A percentile compares a stretch with the other conserved stretches of the same genome.
phyloP scores from a whole-genome alignment of 2,113 vertebrate species.

The Hoplias malabaricus region DNA sequence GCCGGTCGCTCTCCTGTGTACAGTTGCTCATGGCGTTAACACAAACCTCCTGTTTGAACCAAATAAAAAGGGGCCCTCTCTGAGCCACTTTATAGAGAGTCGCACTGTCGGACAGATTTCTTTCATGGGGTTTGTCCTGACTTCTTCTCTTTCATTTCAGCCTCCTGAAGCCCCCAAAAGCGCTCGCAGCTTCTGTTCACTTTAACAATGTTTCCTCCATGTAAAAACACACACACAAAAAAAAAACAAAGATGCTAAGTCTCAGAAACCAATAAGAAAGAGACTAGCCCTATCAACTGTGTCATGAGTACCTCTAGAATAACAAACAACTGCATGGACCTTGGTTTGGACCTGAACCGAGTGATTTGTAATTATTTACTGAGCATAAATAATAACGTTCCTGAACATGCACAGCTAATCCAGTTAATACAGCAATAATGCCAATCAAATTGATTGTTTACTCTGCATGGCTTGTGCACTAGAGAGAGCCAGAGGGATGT shows the following conservation, averaged over 20 bases:
- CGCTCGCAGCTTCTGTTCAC: not conserved
- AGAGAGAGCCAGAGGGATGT: too few species aligned
- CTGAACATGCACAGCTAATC: too few species aligned
- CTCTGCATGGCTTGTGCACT: too few species aligned
- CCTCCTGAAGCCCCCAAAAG: conserved; percentile 13
- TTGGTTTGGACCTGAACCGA: too few species aligned
- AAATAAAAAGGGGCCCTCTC: conserved; percentile 56
- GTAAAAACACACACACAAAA: not conserved
- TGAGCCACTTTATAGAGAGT: conserved; percentile 42
- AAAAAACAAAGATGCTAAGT: not conserved
- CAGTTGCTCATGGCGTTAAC: conserved; percentile 52
- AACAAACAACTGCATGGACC: too few species aligned
- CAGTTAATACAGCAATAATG: too few species aligned
- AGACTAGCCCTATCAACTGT: too few species aligned
- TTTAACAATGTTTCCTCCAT: not conserved
- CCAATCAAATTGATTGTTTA: too few species aligned
- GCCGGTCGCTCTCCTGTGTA: conserved; percentile 48
- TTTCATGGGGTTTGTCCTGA: conserved; percentile 10
- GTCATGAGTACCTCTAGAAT: too few species aligned
- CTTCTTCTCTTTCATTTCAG: conserved; percentile 36
- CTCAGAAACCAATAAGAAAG: not conserved
- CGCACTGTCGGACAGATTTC: conserved; percentile 22
- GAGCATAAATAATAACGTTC: too few species aligned
- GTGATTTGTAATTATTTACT: too few species aligned
- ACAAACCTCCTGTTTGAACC: conserved; percentile 60